Evolutionary conservation across 2,797 vertebrate species (phyloP), one percentile per base, ranked within the genome.

Genomic region (Hydrolagus colliei): DNA sequence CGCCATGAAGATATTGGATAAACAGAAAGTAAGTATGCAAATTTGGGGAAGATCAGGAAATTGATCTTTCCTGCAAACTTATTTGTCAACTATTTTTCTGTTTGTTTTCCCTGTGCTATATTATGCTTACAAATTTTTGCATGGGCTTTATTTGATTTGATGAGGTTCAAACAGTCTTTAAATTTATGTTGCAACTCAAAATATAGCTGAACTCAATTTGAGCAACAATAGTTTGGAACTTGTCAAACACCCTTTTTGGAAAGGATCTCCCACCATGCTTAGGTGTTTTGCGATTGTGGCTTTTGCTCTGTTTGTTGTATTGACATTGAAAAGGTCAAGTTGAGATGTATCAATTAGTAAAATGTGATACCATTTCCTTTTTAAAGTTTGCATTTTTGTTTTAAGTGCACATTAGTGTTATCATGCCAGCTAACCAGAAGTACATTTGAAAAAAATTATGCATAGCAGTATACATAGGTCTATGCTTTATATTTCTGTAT

Each of bases 1-100:
- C 76, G 97, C 98, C 89, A 98, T 99, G 97, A 99, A 99, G 95
- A 97, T 99, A 92, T 92, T 99, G 95, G 97, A 99, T 94, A 99
- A 98, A 94, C 96, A 99, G 90, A 99, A 99, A 95, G 97, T 98
- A 88, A 88, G 96, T 94, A 87, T 73, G 16, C 22, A 10, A 52
- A 52, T 52, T 52, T 52, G 6, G 41, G 41, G 6, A 52, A 52
- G 41, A 52, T 3, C 41, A 52, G 41, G 41, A 52, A 52, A 52
- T 52, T 52, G 6, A 52, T 27, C 41, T 52, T 52, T 6, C 6
- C 3, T 52, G 41, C 41, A 52, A 52, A 52, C 41, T 52, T 52
- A 52, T 3, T 52, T 52, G 41, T 52, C 41, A 52, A 52, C 41
- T 52, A 27, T 27, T 52, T 52, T 52, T 52, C 41, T 52, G 6